Evolutionary conservation across 2,888 invertebrate genomes (phyloP).

Genomic region (Sepiola atlantica): DNA sequence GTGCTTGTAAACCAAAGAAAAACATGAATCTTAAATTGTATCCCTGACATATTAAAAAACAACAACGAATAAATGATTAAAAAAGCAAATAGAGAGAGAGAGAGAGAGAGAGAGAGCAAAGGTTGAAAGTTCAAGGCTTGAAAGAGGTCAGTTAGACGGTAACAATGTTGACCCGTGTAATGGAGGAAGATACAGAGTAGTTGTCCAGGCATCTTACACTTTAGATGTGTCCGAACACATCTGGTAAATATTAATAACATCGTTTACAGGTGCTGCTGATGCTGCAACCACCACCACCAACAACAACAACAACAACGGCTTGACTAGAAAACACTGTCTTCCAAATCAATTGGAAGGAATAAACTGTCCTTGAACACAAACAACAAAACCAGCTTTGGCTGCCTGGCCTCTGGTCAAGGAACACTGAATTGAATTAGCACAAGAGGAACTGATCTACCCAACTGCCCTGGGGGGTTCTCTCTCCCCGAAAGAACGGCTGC

Average conservation of each 20-base stretch:
- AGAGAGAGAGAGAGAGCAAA: background rate
- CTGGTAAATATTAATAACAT: slow-evolving; percentile 1
- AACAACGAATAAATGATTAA: too few relatives aligned
- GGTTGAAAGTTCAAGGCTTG: background rate
- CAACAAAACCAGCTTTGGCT: background rate
- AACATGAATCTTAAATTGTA: too few relatives aligned
- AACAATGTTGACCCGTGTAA: background rate
- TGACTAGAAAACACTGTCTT: slow-evolving; percentile 12
- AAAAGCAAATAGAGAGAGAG: too few relatives aligned
- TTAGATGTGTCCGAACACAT: background rate
- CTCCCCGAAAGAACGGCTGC: background rate
- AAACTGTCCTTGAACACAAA: background rate
- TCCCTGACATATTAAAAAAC: too few relatives aligned
- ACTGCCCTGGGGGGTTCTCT: background rate
- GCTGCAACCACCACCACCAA: background rate
- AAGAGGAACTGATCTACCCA: background rate
- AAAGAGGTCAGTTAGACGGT: background rate
- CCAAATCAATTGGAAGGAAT: slow-evolving; percentile 11
- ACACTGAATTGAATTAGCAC: background rate
- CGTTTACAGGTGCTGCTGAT: background rate
- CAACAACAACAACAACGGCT: background rate
- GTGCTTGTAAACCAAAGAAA: too few relatives aligned
- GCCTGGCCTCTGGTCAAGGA: background rate
- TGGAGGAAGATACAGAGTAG: background rate
- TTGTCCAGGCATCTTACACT: background rate